Conservation (phyloP, 1,140 invertebrate genomes). For the Drosophila arizonae region DNA sequence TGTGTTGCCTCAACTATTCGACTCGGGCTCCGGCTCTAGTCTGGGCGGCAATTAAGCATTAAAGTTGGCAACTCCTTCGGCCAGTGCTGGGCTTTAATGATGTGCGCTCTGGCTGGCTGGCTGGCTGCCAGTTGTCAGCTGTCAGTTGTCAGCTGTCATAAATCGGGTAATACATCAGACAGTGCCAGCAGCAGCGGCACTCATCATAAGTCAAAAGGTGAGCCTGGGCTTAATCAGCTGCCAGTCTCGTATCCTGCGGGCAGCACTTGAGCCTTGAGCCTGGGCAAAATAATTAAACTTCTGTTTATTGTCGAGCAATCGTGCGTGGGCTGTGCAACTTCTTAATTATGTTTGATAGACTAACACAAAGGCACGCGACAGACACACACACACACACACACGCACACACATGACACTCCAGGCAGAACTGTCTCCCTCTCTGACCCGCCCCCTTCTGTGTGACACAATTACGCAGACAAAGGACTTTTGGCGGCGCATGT, state of each 20-base stretch:
- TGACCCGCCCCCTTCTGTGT: background rate
- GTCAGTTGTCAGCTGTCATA: constrained; percentile 72
- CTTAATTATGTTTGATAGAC: constrained; percentile 78
- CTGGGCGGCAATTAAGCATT: constrained; percentile 40
- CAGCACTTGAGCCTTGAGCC: constrained; percentile 35
- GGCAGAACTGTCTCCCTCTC: background rate
- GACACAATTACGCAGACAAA: constrained; percentile 71
- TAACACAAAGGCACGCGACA: constrained; percentile 46
- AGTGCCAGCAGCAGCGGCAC: constrained; percentile 21
- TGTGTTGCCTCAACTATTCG: constrained; percentile 34
- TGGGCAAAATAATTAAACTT: constrained; percentile 78
- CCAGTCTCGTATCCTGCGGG: constrained; percentile 23
- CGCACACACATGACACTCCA: constrained; percentile 67
- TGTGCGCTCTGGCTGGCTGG: background rate
- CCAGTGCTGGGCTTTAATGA: constrained; percentile 33
- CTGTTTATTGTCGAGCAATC: constrained; percentile 67
- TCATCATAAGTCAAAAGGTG: constrained; percentile 76
- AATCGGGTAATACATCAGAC: constrained; percentile 67
- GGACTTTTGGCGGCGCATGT: constrained; percentile 1
- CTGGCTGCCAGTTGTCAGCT: constrained; percentile 10
- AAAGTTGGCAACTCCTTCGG: constrained; percentile 30
- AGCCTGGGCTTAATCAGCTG: constrained; percentile 62
- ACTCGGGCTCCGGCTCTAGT: background rate
- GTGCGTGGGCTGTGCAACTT: constrained; percentile 40
- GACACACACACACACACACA: constrained; percentile 61